These are phyloP conservation scores for Eospalax fontanierii DNA, from an alignment of 2,797 vertebrate genomes.

Conservation along the genomic window DNA sequence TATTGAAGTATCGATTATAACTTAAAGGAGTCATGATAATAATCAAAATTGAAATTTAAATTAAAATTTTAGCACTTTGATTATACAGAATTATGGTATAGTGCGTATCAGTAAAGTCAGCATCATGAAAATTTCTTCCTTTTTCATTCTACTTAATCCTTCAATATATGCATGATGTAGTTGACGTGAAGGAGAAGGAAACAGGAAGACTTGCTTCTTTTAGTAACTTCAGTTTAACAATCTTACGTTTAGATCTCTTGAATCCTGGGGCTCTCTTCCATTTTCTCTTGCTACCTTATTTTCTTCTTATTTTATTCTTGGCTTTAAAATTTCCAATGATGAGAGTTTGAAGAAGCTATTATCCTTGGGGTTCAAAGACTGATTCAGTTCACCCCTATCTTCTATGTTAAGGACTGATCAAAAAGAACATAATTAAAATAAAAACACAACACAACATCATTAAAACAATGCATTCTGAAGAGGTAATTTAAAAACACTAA, in stretches of 20 bases:
- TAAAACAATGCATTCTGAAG: conserved; percentile 12
- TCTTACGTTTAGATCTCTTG: background rate
- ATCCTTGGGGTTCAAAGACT: background rate
- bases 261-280: background rate
- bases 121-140: background rate
- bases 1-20: background rate
- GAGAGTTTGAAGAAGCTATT: conserved; percentile 41
- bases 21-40: background rate
- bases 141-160: background rate
- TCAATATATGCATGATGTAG: background rate
- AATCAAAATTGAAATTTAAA: background rate
- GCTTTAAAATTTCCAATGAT: no score
- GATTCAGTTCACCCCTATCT: background rate
- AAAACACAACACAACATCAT: conserved; percentile 43
- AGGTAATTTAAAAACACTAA: background rate
- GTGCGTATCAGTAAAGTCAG: background rate
- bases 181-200: background rate
- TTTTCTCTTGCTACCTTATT: background rate
- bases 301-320: background rate
- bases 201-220: background rate
- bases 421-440: conserved; percentile 47
- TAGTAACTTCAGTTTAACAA: conserved; percentile 9
- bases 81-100: background rate
- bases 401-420: conserved; percentile 23
- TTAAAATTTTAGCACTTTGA: background rate